These are phyloP conservation scores for Nycticebus coucang DNA, from an alignment of 2,113 vertebrate species.

Conservation along the genomic window DNA sequence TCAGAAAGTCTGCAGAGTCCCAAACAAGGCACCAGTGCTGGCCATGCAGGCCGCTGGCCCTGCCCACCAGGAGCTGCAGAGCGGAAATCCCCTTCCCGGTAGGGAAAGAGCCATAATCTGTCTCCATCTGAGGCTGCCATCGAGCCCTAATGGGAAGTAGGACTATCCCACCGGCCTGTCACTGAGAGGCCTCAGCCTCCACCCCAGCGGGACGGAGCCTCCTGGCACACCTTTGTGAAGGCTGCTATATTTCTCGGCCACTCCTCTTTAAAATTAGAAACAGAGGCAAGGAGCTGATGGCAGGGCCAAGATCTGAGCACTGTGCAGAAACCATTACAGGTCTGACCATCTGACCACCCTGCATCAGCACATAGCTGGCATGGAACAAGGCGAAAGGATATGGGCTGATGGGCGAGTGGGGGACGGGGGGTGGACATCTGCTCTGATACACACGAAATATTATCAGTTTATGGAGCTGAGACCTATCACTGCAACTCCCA, in stretches of 20 bases:
- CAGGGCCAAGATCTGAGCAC: too few relatives aligned
- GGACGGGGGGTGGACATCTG: background rate
- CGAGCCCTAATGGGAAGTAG: too few relatives aligned
- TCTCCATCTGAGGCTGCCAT: too few relatives aligned
- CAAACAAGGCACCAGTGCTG: background rate
- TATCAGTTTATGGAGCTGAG: background rate
- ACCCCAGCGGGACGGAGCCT: background rate
- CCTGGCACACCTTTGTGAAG: background rate
- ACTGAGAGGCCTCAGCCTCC: background rate
- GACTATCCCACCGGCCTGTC: too few relatives aligned
- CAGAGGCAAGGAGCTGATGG: background rate
- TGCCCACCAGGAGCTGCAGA: background rate
- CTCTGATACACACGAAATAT: background rate
- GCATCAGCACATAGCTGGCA: too few relatives aligned
- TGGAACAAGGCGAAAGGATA: fast-evolving
- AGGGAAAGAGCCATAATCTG: too few relatives aligned
- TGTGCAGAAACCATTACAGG: fast-evolving
- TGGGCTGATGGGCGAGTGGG: fast-evolving
- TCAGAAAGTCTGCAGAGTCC: background rate
- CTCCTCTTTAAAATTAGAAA: background rate
- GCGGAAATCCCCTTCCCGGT: background rate
- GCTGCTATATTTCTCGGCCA: background rate
- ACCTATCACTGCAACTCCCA: too few relatives aligned
- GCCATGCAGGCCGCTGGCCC: background rate
- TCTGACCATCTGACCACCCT: fast-evolving